Percentiles rank a stretch among this genome's conserved stretches.
Conservation (phyloP, 2,797 vertebrate genomes). For the Pseudochromis fuscus region DNA sequence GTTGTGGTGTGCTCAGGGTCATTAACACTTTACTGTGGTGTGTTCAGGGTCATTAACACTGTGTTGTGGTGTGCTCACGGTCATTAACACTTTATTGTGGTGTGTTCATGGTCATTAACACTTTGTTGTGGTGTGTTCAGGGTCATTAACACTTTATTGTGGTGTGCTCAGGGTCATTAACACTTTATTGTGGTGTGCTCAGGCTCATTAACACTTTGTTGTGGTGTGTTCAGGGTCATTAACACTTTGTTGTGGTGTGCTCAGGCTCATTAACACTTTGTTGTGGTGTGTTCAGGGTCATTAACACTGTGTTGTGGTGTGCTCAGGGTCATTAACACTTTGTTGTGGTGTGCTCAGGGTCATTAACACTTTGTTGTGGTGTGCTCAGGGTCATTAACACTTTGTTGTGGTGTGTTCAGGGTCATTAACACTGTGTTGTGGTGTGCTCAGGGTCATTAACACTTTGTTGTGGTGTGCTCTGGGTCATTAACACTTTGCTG, state of each 20-base stretch:
- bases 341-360: background rate
- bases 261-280: background rate
- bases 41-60: too few relatives aligned
- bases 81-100: too few relatives aligned
- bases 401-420: background rate
- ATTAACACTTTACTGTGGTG: too few relatives aligned
- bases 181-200: too few relatives aligned
- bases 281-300: background rate
- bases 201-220: too few relatives aligned
- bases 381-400: background rate
- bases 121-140: background rate
- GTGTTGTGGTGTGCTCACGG: too few relatives aligned
- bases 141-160: too few relatives aligned
- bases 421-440: background rate
- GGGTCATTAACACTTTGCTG: background rate
- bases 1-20: background rate
- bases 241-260: too few relatives aligned
- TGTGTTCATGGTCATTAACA: too few relatives aligned
- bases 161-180: too few relatives aligned
- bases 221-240: too few relatives aligned
- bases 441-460: slow-evolving; percentile 24
- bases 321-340: slow-evolving; percentile 18
- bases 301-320: background rate
- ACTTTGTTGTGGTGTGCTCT: background rate
- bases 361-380: background rate